Percentiles rank a stretch among this genome's conserved stretches.
Conservation (phyloP, 2,113 vertebrate genomes). For the Typhlomys cinereus region DNA sequence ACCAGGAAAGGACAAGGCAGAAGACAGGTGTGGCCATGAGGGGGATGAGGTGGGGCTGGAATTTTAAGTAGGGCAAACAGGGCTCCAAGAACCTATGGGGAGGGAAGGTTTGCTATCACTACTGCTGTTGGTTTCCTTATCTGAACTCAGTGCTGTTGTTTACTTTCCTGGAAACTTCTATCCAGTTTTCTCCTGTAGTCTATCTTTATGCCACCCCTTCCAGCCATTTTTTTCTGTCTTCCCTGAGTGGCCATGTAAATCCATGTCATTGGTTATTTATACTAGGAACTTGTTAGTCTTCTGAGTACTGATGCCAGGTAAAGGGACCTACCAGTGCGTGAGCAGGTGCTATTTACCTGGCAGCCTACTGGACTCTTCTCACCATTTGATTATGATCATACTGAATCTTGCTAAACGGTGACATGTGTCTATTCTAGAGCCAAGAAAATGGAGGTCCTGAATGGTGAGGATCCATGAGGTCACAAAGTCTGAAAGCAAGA, state of each 20-base stretch:
- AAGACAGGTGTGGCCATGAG: fast-evolving
- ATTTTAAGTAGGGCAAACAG: neutral
- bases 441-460: neutral
- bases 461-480: neutral
- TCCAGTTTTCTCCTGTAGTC: neutral
- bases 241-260: neutral
- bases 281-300: neutral
- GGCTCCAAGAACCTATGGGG: neutral
- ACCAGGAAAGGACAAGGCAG: neutral
- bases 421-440: neutral
- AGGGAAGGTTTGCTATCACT: neutral
- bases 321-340: neutral
- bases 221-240: neutral
- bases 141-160: neutral
- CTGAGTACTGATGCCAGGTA: neutral
- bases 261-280: neutral
- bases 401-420: neutral
- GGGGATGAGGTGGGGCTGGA: neutral
- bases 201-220: neutral
- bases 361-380: neutral
- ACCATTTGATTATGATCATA: neutral
- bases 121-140: neutral
- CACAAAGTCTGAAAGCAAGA: neutral
- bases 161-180: neutral
- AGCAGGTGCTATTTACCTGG: neutral